Base-by-base conservation (phyloP, 64 coral and sea anemone species). In the Montipora sp. region DNA sequence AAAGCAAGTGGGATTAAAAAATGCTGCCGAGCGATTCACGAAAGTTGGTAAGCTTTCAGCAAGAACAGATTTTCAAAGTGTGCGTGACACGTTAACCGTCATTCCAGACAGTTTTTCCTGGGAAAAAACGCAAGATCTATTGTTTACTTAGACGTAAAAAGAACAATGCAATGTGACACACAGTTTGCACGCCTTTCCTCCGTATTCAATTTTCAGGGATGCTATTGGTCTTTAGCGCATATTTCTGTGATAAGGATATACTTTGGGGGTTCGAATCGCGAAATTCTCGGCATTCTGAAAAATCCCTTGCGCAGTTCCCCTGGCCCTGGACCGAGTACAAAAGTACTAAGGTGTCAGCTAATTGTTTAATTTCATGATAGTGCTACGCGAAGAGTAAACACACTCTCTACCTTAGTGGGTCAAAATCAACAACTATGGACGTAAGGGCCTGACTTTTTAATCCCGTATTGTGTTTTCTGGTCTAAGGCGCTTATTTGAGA, bases 351-450 rank as follows among this genome's bases (percentile, higher is more conserved):
- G 45, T 14, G 18, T 44, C 7, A 13, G 4, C 1, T 23, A 2
- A 5, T 43, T 46, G 53, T 60, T 44, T 43, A 82, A 45, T 63
- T 82, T 83, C 19, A 65, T 66, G 13, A 59, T 13, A 20, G 12
- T 15, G 43, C 5, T 63, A 7, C 27, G 7, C 59, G 5, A 24
- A 59, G 7, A 83, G 8, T 65, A 13, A 83, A 83, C 80, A 16
- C 27, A 14, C 43, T 45, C 27, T 11, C 15, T 46, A 66, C 16
- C 46, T 67, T 85, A 44, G 45, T 48, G 82, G 82, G 65, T 48
- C 45, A 44, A 85, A 21, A 19, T 85, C 82, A 75, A 73, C 83
- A 93, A 61, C 7, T 46, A 93, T 93, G 91, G 83, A 93, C 27
- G 91, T 93, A 93, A 93, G 91, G 80, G 88, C 49, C 44, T 83